These are phyloP conservation scores for Ophiothrix spiculata DNA, from an alignment of 35 echinoderm and acorn worm species.

Conservation along the genomic window DNA sequence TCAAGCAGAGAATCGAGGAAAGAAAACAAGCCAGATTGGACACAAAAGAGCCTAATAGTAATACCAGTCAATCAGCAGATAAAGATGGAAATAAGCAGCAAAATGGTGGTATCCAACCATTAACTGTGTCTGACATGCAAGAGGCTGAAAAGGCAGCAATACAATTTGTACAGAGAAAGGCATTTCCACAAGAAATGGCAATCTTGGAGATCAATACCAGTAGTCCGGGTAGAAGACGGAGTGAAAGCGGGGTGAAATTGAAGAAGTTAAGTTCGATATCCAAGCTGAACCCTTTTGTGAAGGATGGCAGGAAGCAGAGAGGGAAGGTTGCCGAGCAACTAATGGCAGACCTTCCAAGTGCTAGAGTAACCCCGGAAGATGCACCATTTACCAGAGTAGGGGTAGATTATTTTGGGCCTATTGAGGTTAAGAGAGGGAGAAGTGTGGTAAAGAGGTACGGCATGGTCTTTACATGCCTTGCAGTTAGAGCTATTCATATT, in stretches of 20 bases:
- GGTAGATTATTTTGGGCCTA: conserved; percentile 56
- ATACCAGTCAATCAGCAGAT: background rate
- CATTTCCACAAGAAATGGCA: conserved; percentile 23
- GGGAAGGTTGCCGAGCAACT: conserved; percentile 28
- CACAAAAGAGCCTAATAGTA: background rate
- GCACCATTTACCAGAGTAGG: conserved; percentile 17
- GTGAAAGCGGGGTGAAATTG: background rate
- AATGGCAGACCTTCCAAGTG: conserved; percentile 40
- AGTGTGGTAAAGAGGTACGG: conserved; percentile 20
- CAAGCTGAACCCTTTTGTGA: background rate
- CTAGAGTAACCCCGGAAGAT: conserved; percentile 12
- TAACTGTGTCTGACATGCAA: background rate
- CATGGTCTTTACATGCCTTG: conserved; percentile 37
- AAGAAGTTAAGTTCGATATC: background rate
- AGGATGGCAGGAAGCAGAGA: conserved; percentile 6
- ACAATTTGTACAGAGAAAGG: conserved; percentile 1
- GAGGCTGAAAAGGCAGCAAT: conserved; percentile 11
- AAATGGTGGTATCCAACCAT: background rate
- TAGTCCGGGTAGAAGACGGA: background rate
- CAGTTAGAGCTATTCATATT: conserved; percentile 6
- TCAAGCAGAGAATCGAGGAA: background rate
- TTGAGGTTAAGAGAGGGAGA: conserved; percentile 31
- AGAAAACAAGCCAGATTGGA: background rate
- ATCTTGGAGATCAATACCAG: background rate
- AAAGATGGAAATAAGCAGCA: background rate